Base-by-base conservation (phyloP, 2,888 invertebrate species). In the Eupeodes luniger region DNA sequence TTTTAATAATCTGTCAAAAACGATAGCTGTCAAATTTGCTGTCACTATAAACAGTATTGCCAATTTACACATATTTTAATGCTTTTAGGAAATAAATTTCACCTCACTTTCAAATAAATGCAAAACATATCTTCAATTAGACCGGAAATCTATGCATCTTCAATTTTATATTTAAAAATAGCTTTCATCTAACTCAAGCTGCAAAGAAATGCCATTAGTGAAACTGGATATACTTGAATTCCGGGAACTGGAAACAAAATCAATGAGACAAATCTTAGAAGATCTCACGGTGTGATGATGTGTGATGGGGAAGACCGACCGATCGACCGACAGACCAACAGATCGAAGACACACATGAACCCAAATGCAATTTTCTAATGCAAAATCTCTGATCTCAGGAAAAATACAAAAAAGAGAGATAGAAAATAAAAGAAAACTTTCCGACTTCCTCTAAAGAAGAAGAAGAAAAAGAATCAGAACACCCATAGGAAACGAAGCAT, bases 341-440 rank as follows among this genome's bases (percentile, higher is more conserved):
- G 10, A 12, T 47, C 27, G n/a, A 14, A 51, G 16, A 40, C 40
- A 62, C 51, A 64, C 6, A 5, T 6, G 10, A 47, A 62, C 74
- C 27, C 27, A 27, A 27, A 64, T 74, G 69, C 69, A 69, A 69
- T 78, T 82, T 82, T 70, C 70, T 66, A 47, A 78, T 59, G 49
- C 49, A n/a, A 67, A 77, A 59, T 61, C 27, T 44, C 16, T 16
- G 36, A 64, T 72, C 79, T 55, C 51, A 9, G 55, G 40, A n/a
- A 9, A 51, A 51, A 36, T 1, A 44, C 7, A 55, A 44, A 14
- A 40, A 51, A 34, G 34, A 5, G 47, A 47, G 36, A 36, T 51
- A n/a, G 2, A 11, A 57, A 4, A 55, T 10, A 55, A 55, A 57
- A 27, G 3, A 62, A 36, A 49, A 49, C 12, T 27, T 27, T 57